Base-by-base conservation (phyloP, 2,113 vertebrate genomes). In the Poecilia latipinna region DNA sequence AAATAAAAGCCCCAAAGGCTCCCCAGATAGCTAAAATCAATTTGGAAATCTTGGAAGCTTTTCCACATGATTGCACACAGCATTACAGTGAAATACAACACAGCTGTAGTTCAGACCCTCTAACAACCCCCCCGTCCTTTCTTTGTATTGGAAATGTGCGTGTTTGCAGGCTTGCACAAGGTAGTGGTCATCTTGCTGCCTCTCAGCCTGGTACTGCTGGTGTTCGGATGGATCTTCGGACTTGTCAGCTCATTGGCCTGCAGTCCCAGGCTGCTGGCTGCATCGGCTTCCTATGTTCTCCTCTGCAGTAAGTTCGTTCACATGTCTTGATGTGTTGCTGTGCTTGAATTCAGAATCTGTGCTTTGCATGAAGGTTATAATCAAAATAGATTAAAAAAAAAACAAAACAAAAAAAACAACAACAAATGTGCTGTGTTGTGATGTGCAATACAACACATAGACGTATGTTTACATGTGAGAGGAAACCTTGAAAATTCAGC, bases 221-320 rank as follows among this genome's bases (percentile, higher is more conserved):
- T 95, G 69, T 91, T 95, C 0, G 93, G 94, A 15, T 94, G 96
- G 91, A 91, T 95, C 83, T 94, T 92, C 1, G 93, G 94, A 37
- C 91, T 96, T 1, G 92, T 95, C 77, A 93, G 94, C 26, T 94
- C 94, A 0, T 78, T 96, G 83, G 92, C 91, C 31, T 85, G 68
- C 85, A 95, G 93, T 51, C 73, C 82, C 24, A 78, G 80, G 3
- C 66, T 96, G 77, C 90, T 96, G 62, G 72, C 86, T 22, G 86
- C 91, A 70, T 89, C 93, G 0, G 89, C 93, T 29, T 88, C 89
- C 62, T 95, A 94, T 83, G 89, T 96, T 78, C 91, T 96, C 71
- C 60, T 94, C 83, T 95, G 94, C 78, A 95, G 95, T 96, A 88
- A 94, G 95, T 94, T 51, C 51, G 57, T 11, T 17, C 4, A 65